Conservation (phyloP, 2,113 vertebrate genomes). For the Odocoileus hemionus region DNA sequence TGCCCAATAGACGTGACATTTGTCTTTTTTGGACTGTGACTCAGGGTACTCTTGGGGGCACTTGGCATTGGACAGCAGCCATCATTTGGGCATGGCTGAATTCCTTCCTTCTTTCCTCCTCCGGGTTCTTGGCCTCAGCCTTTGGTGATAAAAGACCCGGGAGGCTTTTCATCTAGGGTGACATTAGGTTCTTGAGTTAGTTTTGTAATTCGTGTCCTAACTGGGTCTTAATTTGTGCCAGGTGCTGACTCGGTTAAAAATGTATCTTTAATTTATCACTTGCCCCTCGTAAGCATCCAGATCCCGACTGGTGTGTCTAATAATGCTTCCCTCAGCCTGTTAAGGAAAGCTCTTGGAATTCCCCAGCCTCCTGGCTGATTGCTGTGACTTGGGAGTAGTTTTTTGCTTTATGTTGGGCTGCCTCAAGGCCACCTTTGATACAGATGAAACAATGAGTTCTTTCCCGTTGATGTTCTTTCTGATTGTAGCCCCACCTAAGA, state of each 20-base stretch:
- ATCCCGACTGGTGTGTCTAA: not conserved
- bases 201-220: not conserved
- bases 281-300: fast-evolving
- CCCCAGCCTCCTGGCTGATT: not conserved
- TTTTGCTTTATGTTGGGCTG: not conserved
- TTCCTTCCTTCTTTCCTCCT: not conserved
- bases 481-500: not conserved
- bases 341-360: not conserved
- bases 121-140: not conserved
- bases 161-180: not conserved
- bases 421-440: not conserved
- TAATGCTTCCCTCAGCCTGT: not conserved
- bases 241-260: not conserved
- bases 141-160: not conserved
- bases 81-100: not conserved
- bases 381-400: not conserved
- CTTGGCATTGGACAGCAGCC: not conserved
- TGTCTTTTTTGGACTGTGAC: not conserved
- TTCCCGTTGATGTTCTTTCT: not conserved
- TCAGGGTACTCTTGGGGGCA: not conserved
- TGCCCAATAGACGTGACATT: not conserved
- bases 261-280: not conserved
- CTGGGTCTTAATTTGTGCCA: not conserved
- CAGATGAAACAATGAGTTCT: not conserved
- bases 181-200: not conserved